phyloP scores from a whole-genome alignment of 2,113 vertebrate species.

The Brachirus orientalis region DNA sequence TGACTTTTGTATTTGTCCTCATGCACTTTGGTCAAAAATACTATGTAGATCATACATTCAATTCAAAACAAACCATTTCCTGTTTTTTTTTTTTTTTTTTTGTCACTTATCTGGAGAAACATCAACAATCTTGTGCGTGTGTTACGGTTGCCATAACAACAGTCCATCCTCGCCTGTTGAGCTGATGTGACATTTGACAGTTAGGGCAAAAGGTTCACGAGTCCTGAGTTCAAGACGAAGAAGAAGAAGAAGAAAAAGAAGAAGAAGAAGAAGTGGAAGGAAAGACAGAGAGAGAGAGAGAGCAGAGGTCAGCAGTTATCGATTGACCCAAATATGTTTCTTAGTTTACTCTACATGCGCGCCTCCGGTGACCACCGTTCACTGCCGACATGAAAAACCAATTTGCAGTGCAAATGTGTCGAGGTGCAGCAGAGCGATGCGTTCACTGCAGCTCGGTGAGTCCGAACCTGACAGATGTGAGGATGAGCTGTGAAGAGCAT shows the following conservation, averaged over 20 bases:
- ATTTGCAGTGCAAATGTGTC: too few species aligned
- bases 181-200: conserved; percentile 42
- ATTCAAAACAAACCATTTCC: too few species aligned
- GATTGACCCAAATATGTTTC: conserved; percentile 50
- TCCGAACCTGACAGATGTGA: too few species aligned
- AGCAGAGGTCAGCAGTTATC: conserved; percentile 19
- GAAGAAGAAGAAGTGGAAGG: neutral
- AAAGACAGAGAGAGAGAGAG: neutral
- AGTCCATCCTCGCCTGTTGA: neutral
- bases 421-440: conserved; percentile 9
- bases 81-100: too few species aligned
- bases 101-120: too few species aligned
- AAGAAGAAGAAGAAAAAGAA: conserved; percentile 1
- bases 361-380: neutral
- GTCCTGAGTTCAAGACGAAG: conserved; percentile 1
- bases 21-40: too few species aligned
- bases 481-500: too few species aligned
- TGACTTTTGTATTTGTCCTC: too few species aligned
- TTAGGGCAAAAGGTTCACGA: conserved; percentile 44
- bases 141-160: conserved; percentile 34
- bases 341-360: conserved; percentile 14
- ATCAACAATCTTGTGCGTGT: neutral
- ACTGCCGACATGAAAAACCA: conserved; percentile 49
- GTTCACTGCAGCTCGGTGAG: too few species aligned
- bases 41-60: too few species aligned